A percentile compares a stretch with the other conserved stretches of the same genome.
Evolutionary conservation across 1,140 invertebrate genomes (phyloP).

Genomic region (Pogonognathellus flavescens): DNA sequence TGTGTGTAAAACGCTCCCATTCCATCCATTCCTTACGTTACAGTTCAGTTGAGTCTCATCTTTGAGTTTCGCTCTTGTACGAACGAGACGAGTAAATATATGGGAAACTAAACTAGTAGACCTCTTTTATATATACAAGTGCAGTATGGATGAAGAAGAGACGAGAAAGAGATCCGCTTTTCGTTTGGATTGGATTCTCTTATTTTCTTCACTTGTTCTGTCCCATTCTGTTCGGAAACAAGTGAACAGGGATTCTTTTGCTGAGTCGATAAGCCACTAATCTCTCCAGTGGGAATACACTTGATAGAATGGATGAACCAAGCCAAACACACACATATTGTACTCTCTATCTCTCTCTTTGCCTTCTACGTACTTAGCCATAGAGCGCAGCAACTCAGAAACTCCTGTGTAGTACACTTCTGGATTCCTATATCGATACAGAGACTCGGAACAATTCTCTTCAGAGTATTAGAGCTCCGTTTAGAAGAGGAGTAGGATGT

Average conservation of each 20-base stretch:
- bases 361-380: too few relatives aligned
- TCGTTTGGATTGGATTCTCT: conserved; percentile 35
- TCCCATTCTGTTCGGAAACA: conserved; percentile 24
- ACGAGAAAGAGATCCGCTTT: conserved; percentile 37
- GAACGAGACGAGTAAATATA: background rate
- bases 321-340: conserved; percentile 8
- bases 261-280: conserved; percentile 65
- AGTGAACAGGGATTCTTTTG: conserved; percentile 61
- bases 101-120: too few relatives aligned
- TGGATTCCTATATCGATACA: background rate
- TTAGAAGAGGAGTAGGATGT: background rate
- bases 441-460: too few relatives aligned
- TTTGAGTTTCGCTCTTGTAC: background rate
- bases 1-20: background rate
- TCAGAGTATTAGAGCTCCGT: too few relatives aligned
- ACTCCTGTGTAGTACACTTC: background rate
- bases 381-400: too few relatives aligned
- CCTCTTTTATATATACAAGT: background rate
- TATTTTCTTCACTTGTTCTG: background rate
- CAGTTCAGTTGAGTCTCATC: conserved; percentile 1
- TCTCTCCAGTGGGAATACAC: conserved; percentile 63
- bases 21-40: conserved; percentile 9
- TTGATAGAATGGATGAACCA: conserved; percentile 47
- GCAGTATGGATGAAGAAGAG: background rate
- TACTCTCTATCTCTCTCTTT: too few relatives aligned